Evolutionary conservation across 2,113 vertebrate species (phyloP), one percentile per base, ranked within the genome.

Genomic region (Callospermophilus lateralis): DNA sequence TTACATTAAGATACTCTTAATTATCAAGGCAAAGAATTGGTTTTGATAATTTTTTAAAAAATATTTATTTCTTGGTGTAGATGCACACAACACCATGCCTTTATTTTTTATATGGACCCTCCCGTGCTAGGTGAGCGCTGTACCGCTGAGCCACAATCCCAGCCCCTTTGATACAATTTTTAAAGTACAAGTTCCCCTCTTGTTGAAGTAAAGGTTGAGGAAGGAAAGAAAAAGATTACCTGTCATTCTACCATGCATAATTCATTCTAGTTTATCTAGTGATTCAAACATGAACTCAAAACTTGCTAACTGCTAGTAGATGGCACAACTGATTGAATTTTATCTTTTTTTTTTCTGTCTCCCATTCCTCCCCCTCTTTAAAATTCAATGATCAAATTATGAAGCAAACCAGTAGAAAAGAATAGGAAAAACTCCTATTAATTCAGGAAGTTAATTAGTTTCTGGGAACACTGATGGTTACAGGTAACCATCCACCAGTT

Each of bases 241-340:
- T 30, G 11, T 39, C 12, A 48, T 84, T 63, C 32, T 58, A 53
- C 39, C 13, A 24, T 37, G 30, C n/a, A 79, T 61, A 81, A 61
- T 67, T 74, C 32, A 85, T 94, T 86, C 53, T 45, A 37, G 51
- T 80, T 89, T 19, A 85, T 28, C 67, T 67, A 73, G 53, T 84
- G 24, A 92, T 68, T 93, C 80, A 90, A 86, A 87, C 58, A 53
- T 78, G 45, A 90, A 83, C 67, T 73, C n/a, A 78, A 94, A 94
- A 91, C 37, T 55, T 81, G 89, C 53, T 53, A 83, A 89, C 4
- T 61, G 11, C 61, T 79, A 51, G 73, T 77, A 94, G 19, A 9
- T 55, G 84, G 34, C 48, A 45, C 9, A 88, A 51, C 24, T 90
- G 28, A 88, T 73, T 79, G 48, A 51, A 11, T 51, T 61, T 70